Percentiles rank a stretch among this genome's conserved stretches.
phyloP scores from a whole-genome alignment of 2,888 invertebrate species.

The Drosophila barbarae region DNA sequence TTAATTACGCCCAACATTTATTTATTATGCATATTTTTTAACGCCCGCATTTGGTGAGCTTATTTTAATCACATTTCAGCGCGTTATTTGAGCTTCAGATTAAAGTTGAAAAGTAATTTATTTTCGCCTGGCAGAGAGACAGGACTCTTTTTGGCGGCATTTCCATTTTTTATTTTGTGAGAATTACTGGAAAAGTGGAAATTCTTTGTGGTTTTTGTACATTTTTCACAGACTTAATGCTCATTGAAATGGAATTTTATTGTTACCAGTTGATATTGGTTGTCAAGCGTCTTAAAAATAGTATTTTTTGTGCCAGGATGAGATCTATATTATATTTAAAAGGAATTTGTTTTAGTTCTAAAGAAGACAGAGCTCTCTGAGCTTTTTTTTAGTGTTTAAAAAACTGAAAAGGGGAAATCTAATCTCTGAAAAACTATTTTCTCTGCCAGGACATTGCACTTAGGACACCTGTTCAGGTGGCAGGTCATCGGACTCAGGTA shows the following conservation, averaged over 20 bases:
- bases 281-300: background rate
- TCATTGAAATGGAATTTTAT: no score
- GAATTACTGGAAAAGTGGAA: background rate
- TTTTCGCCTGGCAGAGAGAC: constrained; percentile 16
- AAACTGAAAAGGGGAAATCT: no score
- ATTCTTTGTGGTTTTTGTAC: background rate
- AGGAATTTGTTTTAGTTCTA: no score
- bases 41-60: constrained; percentile 19
- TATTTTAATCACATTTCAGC: constrained; percentile 36
- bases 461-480: background rate
- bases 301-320: background rate
- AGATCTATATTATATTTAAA: no score
- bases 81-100: constrained; percentile 11
- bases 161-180: background rate
- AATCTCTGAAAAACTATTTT: background rate
- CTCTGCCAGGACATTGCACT: background rate
- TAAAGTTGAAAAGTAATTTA: constrained; percentile 41
- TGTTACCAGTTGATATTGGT: background rate
- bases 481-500: background rate
- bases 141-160: background rate
- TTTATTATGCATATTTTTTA: constrained; percentile 51
- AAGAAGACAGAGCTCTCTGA: no score
- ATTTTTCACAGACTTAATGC: background rate
- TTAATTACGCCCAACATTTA: constrained; percentile 52
- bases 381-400: no score